Conservation (phyloP, 2,113 vertebrate genomes). For the Tonatia bakeri region DNA sequence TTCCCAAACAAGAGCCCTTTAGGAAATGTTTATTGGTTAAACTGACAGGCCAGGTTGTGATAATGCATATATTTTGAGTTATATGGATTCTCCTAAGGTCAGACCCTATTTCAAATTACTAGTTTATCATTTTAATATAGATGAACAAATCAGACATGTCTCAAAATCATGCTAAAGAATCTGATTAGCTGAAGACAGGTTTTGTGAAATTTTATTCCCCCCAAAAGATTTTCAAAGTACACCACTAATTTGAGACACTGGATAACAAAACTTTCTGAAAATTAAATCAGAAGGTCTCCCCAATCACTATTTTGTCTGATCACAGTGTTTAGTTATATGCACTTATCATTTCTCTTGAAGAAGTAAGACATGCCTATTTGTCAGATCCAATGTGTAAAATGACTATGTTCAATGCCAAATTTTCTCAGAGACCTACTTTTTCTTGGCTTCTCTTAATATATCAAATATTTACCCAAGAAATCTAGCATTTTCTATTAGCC, state of each 20-base stretch:
- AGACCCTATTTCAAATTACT: neutral
- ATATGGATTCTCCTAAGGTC: neutral
- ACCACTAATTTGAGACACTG: slow-evolving; percentile 46
- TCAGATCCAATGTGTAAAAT: neutral
- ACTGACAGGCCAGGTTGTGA: neutral
- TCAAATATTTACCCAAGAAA: slow-evolving; percentile 16
- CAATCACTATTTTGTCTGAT: slow-evolving; percentile 38
- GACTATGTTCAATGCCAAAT: neutral
- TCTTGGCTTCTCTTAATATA: neutral
- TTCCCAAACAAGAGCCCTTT: neutral
- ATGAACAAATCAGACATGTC: slow-evolving; percentile 28
- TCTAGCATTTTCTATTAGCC: neutral
- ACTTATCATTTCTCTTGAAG: slow-evolving; percentile 6
- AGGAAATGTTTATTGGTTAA: neutral
- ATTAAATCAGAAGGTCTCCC: slow-evolving; percentile 13
- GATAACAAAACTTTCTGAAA: slow-evolving; percentile 33
- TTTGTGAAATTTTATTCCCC: slow-evolving; percentile 14
- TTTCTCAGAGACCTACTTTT: neutral
- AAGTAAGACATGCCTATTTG: neutral
- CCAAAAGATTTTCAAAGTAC: slow-evolving; percentile 40
- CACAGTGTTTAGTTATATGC: neutral
- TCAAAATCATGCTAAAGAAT: slow-evolving; percentile 42
- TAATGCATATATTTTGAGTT: neutral
- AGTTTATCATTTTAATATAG: slow-evolving; percentile 48
- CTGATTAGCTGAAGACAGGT: slow-evolving; percentile 29